phyloP scores from a whole-genome alignment of 2,888 invertebrate genomes.

The Alsophila aescularia region DNA sequence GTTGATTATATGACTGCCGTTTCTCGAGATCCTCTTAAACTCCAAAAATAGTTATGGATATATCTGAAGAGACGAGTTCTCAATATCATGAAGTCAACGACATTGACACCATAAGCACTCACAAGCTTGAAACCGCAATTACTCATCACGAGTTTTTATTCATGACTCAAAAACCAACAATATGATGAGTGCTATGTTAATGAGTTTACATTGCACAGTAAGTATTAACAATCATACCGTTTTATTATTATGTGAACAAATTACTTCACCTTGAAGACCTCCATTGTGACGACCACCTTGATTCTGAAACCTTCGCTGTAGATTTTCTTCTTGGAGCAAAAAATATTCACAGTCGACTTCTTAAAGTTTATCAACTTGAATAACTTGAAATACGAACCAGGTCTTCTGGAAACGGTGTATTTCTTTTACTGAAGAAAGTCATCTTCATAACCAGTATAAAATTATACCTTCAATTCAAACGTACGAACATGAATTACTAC shows the following conservation, averaged over 20 bases:
- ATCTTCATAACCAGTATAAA: no score
- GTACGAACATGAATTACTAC: no score
- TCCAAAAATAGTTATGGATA: conserved; percentile 7
- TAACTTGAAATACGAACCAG: no score
- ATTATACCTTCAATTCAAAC: no score
- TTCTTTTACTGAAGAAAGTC: no score
- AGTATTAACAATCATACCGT: conserved; percentile 30
- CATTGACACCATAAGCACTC: conserved; percentile 18
- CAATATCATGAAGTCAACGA: conserved; percentile 5
- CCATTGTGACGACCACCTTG: conserved; percentile 42
- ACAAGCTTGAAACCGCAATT: conserved; percentile 29
- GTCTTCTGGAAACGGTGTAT: no score
- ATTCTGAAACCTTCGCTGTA: conserved; percentile 42
- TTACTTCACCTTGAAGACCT: conserved; percentile 28
- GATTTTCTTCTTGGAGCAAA: conserved; percentile 27
- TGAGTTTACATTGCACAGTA: conserved; percentile 29
- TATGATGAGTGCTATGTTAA: conserved; percentile 30
- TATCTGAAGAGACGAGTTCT: not conserved
- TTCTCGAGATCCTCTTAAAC: not conserved
- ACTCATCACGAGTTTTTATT: conserved; percentile 29
- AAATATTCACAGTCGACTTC: not conserved
- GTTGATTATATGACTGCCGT: conserved; percentile 1
- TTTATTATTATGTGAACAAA: conserved; percentile 26
- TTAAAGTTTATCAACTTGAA: not conserved
- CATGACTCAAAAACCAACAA: conserved; percentile 28